A percentile compares a stretch with the other conserved stretches of the same genome.
These are phyloP conservation scores for Heterochromis multidens DNA, from an alignment of 2,113 vertebrate genomes.

Conservation along the genomic window DNA sequence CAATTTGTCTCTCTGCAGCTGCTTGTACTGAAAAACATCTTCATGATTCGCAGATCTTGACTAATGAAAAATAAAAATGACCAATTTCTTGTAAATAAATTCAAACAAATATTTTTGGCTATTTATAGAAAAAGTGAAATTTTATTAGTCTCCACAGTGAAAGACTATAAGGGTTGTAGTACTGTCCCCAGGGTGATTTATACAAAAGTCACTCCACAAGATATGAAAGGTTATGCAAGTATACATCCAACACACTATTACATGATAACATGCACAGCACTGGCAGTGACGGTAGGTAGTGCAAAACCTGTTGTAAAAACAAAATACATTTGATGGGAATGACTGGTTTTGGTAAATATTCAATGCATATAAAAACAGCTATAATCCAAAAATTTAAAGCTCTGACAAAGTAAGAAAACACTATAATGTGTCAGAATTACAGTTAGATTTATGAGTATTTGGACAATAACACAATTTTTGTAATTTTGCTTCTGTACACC, in stretches of 20 bases:
- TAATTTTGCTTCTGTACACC: not conserved
- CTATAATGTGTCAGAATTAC: not conserved
- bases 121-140: not conserved
- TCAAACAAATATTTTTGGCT: constrained; percentile 1
- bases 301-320: constrained; percentile 1
- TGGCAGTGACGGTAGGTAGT: not conserved
- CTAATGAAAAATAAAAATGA: not conserved
- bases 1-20: not conserved
- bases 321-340: not conserved
- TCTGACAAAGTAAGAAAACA: not conserved
- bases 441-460: rapidly evolving
- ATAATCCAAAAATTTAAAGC: not conserved
- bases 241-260: not conserved
- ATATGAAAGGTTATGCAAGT: not conserved
- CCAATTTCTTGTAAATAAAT: constrained; percentile 20
- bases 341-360: not conserved
- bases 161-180: not conserved
- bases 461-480: not conserved
- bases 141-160: constrained; percentile 18
- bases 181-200: not conserved
- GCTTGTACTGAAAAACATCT: not conserved
- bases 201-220: not conserved
- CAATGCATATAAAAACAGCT: not conserved
- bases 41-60: not conserved
- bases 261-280: not conserved